A percentile compares a stretch with the other conserved stretches of the same genome.
phyloP scores from a whole-genome alignment of 2,113 vertebrate genomes.

The Pelmatolapia mariae region DNA sequence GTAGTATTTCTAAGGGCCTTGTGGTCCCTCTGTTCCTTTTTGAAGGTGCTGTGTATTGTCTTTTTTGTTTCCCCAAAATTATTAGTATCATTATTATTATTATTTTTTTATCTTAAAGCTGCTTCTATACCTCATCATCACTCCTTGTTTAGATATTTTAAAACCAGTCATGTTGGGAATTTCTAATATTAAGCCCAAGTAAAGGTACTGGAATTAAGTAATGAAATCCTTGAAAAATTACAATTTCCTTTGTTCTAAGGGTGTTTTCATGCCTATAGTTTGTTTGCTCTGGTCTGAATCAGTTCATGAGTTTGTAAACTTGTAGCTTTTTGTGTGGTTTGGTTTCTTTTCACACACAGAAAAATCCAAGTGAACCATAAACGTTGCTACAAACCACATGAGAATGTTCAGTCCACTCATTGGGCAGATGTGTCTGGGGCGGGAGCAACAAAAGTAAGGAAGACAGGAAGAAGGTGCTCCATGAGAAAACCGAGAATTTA shows the following conservation, averaged over 20 bases:
- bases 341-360: not conserved
- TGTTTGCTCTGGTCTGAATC: not conserved
- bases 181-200: not conserved
- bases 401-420: not conserved
- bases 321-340: not conserved
- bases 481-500: rapidly evolving
- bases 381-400: not conserved
- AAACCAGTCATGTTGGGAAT: not conserved
- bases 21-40: not conserved
- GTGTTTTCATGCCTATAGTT: not conserved
- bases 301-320: not conserved
- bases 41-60: not conserved
- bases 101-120: not conserved
- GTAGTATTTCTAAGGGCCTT: not conserved
- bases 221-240: not conserved
- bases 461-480: not conserved
- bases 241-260: not conserved
- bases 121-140: not conserved
- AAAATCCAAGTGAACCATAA: not conserved
- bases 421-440: rapidly evolving
- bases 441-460: not conserved
- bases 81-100: too few species aligned
- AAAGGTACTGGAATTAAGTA: not conserved
- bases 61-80: not conserved
- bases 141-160: not conserved